Evolutionary conservation across 2,888 invertebrate genomes (phyloP), one percentile per base, ranked within the genome.

Genomic region (Venustoraphidia nigricollis): DNA sequence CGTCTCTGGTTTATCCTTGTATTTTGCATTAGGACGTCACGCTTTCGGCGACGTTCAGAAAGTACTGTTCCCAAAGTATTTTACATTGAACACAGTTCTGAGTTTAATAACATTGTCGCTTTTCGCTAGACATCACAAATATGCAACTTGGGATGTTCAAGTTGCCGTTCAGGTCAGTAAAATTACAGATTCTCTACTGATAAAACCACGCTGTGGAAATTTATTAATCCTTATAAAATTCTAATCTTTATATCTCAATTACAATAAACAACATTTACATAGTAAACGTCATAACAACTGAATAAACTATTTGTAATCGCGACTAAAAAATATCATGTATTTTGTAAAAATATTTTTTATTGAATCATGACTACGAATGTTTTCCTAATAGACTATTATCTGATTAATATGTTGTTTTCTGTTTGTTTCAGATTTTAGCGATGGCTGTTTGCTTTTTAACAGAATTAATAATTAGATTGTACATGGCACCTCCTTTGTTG

Each of bases 41-140:
- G 82, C 81, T 54, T 92, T 93, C 66, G 91, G 90, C 0, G 80
- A 83, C 56, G 86, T 92, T 11, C 92, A 93, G 65, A 81, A 85
- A 52, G 79, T 87, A 39, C 69, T 92, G 50, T 92, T 92, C 65
- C 92, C 92, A 1, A 81, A 82, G 59, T 91, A 90, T 68, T 91
- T 89, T 67, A 76, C 83, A 11, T 71, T 89, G 59, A 90, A 89
- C 62, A 76, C 85, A 10, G 63, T 75, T 53, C 70, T 89, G 51
- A 87, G 86, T 61, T 73, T 88, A 41, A 69, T 79, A 39, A 86
- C 84, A 1, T 68, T 88, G 27, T 67, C 83, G 34, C 75, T 83
- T 14, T 89, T 83, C 65, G 71, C 78, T 58, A 73, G 76, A 54
- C 75, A 76, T 52, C 81, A 82, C 62, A 75, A 74, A 34, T 55